Evolutionary conservation across 1,140 invertebrate species (phyloP).

Genomic region (Polyergus mexicanus): DNA sequence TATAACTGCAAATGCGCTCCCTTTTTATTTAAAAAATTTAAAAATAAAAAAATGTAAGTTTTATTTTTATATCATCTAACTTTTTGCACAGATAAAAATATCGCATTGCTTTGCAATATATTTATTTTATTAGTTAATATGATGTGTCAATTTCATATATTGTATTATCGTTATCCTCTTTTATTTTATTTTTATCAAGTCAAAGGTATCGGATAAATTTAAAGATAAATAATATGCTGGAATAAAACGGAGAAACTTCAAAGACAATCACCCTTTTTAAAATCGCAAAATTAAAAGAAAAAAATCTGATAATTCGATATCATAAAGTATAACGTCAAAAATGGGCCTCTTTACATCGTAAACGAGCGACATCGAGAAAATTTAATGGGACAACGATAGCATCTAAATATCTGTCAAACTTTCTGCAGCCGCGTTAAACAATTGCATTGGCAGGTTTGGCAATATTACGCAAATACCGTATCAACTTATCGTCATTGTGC

Average conservation of each 20-base stretch:
- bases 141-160: not conserved
- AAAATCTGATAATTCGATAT: slow-evolving; percentile 1
- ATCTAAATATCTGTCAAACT: slow-evolving; percentile 48
- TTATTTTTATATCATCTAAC: not conserved
- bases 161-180: not conserved
- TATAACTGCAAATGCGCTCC: not conserved
- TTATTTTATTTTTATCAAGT: slow-evolving; percentile 16
- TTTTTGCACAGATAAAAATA: not conserved
- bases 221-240: slow-evolving; percentile 1
- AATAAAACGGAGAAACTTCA: not conserved
- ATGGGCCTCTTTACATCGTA: slow-evolving; percentile 14
- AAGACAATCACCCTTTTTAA: not conserved
- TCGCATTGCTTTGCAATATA: not conserved
- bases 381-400: slow-evolving; percentile 29
- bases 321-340: not conserved
- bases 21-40: not conserved
- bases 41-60: not conserved
- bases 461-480: slow-evolving; percentile 46
- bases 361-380: slow-evolving; percentile 1
- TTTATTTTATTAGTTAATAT: slow-evolving; percentile 18
- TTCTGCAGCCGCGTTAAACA: slow-evolving; percentile 26
- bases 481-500: slow-evolving; percentile 44
- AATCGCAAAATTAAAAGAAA: slow-evolving; percentile 17
- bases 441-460: slow-evolving; percentile 63
- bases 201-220: slow-evolving; percentile 11